Evolutionary conservation across 2,888 invertebrate genomes (phyloP).

Genomic region (Hemistola chrysoprasaria): DNA sequence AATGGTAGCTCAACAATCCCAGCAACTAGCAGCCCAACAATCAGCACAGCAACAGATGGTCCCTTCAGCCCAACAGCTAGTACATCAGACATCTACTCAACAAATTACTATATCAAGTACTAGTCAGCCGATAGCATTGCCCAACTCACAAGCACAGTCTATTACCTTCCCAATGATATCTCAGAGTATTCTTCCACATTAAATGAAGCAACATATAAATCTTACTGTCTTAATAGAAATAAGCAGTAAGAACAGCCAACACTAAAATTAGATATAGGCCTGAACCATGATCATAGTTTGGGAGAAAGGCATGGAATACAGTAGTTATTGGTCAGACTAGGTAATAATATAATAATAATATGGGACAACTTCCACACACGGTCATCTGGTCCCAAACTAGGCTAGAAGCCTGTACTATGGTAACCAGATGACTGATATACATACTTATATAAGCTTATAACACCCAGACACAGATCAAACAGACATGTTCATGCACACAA

Average conservation of each 20-base stretch:
- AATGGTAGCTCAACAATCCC: slow-evolving; percentile 54
- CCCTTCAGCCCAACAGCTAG: slow-evolving; percentile 64
- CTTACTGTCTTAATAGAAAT: not conserved
- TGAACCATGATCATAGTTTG: too few species aligned
- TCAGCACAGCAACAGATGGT: slow-evolving; percentile 70
- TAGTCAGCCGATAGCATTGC: slow-evolving; percentile 72
- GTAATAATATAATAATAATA: too few species aligned
- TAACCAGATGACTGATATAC: too few species aligned
- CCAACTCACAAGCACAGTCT: slow-evolving; percentile 72
- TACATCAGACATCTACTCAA: slow-evolving; percentile 73
- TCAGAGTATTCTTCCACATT: slow-evolving; percentile 75
- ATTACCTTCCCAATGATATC: slow-evolving; percentile 77
- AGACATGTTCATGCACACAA: too few species aligned
- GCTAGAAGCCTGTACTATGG: too few species aligned
- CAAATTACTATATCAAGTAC: slow-evolving; percentile 75
- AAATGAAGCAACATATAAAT: slow-evolving; percentile 4
- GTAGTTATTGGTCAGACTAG: too few species aligned
- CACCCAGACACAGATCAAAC: too few species aligned
- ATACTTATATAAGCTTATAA: too few species aligned
- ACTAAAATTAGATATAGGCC: too few species aligned
- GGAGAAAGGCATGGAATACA: too few species aligned
- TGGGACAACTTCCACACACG: too few species aligned
- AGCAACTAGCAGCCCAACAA: slow-evolving; percentile 66
- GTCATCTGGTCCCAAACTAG: too few species aligned
- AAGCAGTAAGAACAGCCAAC: not conserved